Evolutionary conservation across 2,113 vertebrate species (phyloP).

Genomic region (Mirza zaza): DNA sequence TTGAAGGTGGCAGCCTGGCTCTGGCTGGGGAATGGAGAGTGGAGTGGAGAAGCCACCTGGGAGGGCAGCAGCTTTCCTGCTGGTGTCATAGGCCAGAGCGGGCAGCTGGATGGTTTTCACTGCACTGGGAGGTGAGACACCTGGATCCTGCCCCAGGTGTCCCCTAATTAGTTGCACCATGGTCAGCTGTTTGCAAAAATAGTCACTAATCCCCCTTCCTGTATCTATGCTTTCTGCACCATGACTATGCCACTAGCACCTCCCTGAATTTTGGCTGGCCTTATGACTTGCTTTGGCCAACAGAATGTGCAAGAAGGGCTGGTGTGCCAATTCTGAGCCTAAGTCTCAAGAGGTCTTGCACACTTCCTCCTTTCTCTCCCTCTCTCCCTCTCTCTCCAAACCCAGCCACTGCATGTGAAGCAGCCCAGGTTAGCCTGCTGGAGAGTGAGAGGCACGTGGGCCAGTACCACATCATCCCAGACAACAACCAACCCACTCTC

Average conservation of each 20-base stretch:
- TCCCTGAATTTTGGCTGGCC: neutral
- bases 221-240: neutral
- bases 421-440: neutral
- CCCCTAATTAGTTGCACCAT: no score
- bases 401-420: neutral
- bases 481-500: neutral
- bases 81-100: neutral
- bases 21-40: no score
- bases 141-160: neutral
- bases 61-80: neutral
- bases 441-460: neutral
- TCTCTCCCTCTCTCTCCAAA: neutral
- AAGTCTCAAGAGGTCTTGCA: neutral
- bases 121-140: rapidly evolving
- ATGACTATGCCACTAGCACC: no score
- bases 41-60: rapidly evolving
- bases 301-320: neutral
- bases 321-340: neutral
- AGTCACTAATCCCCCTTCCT: neutral
- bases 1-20: neutral
- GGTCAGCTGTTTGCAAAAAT: neutral
- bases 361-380: no score
- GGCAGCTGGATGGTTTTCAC: neutral
- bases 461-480: neutral
- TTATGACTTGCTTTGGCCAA: neutral